Conservation (phyloP, 30 jellyfish, hydroid and myxozoan genomes). For the Nemopilema nomurai region DNA sequence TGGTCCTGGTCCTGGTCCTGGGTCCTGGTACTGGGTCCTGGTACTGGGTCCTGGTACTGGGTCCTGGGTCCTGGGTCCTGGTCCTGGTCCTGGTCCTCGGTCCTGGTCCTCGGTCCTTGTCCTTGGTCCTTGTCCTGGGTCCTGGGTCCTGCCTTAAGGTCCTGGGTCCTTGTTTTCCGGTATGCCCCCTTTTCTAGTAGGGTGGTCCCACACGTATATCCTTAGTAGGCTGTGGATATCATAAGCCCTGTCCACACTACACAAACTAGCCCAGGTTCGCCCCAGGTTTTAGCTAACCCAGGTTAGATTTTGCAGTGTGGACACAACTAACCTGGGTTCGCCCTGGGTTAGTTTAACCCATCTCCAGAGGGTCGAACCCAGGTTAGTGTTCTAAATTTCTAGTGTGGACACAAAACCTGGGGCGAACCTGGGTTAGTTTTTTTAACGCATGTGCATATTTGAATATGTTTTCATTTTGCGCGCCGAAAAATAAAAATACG, state of each 20-base stretch:
- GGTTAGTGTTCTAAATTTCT: too few relatives aligned
- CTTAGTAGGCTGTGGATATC: neutral
- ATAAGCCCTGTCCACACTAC: neutral
- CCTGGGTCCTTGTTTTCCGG: conserved; percentile 10
- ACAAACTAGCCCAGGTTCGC: neutral
- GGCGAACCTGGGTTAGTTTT: conserved; percentile 28
- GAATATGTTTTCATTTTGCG: neutral
- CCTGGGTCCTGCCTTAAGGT: conserved; percentile 23
- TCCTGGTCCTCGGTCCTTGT: neutral
- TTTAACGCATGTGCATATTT: conserved; percentile 10
- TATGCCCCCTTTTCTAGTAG: neutral
- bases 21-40: neutral
- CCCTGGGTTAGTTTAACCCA: conserved; percentile 16
- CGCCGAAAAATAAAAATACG: neutral
- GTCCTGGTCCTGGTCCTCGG: too few relatives aligned
- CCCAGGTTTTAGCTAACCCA: neutral
- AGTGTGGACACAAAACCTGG: conserved; percentile 27
- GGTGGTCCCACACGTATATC: neutral
- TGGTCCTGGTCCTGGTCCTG: neutral
- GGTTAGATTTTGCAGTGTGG: neutral
- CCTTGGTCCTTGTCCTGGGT: neutral
- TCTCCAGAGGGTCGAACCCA: too few relatives aligned
- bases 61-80: too few relatives aligned
- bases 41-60: too few relatives aligned
- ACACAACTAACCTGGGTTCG: conserved; percentile 23